Conservation (phyloP, 1,140 invertebrate species). For the Musca vetustissima region DNA sequence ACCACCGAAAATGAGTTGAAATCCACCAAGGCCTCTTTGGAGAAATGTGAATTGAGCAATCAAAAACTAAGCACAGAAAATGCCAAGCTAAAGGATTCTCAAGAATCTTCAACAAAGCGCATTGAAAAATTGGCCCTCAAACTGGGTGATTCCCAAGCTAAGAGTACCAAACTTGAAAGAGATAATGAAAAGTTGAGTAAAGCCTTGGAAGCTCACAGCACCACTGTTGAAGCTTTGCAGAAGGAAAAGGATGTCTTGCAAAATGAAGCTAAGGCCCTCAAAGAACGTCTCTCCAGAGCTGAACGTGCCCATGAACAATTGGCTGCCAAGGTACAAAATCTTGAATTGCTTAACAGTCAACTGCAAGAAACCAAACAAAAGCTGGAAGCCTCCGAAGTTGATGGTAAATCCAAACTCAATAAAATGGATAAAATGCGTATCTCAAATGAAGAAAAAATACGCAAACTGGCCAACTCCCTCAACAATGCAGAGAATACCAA, state of each 20-base stretch:
- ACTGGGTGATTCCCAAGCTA: conserved; percentile 31
- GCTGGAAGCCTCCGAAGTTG: conserved; percentile 25
- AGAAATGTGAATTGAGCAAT: conserved; percentile 20
- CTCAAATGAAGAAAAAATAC: conserved; percentile 29
- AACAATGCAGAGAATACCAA: conserved; percentile 30
- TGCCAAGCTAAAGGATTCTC: conserved; percentile 26
- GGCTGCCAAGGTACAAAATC: conserved; percentile 15
- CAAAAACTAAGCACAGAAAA: conserved; percentile 26
- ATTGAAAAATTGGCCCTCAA: conserved; percentile 36
- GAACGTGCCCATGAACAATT: conserved; percentile 28
- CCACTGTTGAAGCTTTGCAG: conserved; percentile 24
- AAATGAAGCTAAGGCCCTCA: conserved; percentile 18
- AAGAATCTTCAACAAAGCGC: conserved; percentile 27
- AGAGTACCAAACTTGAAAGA: conserved; percentile 31
- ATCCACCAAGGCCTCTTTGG: background rate
- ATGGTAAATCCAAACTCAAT: conserved; percentile 25
- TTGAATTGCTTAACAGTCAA: conserved; percentile 16
- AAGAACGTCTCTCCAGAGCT: conserved; percentile 21
- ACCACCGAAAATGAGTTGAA: conserved; percentile 24
- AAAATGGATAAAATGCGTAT: conserved; percentile 27
- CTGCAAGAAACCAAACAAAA: conserved; percentile 22
- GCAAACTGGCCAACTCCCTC: conserved; percentile 14
- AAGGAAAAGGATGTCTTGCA: conserved; percentile 30
- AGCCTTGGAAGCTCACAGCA: background rate
- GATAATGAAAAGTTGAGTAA: conserved; percentile 12